A percentile compares a stretch with the other conserved stretches of the same genome.
These are phyloP conservation scores for Stichopus horrens DNA, from an alignment of 53 echinoderm and acorn worm species.

Conservation along the genomic window DNA sequence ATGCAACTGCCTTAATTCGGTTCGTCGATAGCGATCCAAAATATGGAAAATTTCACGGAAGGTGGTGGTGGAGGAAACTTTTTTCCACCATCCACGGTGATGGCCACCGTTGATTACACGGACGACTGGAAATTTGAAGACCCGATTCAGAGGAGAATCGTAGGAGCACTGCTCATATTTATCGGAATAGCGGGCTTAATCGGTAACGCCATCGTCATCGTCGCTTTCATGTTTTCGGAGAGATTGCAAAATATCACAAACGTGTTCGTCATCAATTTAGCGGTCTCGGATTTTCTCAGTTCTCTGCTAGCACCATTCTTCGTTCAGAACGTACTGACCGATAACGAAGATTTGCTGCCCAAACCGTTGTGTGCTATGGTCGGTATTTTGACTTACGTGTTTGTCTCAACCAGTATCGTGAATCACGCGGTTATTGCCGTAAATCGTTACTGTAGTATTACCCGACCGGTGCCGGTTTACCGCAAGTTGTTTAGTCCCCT, in stretches of 20 bases:
- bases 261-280: slow-evolving; percentile 39
- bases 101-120: not conserved
- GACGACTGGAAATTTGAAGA: slow-evolving; percentile 24
- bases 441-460: slow-evolving; percentile 56
- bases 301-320: slow-evolving; percentile 24
- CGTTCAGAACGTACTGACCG: slow-evolving; percentile 31
- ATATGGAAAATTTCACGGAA: too few relatives aligned
- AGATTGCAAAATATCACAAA: slow-evolving; percentile 45
- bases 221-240: slow-evolving; percentile 34
- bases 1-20: too few relatives aligned
- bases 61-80: too few relatives aligned
- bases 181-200: slow-evolving; percentile 1
- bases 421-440: slow-evolving; percentile 58
- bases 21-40: too few relatives aligned
- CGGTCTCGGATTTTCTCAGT: slow-evolving; percentile 34
- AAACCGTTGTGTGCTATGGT: slow-evolving; percentile 20
- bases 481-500: slow-evolving; percentile 42
- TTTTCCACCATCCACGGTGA: not conserved
- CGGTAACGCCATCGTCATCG: slow-evolving; percentile 36
- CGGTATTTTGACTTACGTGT: slow-evolving; percentile 28
- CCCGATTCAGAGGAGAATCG: slow-evolving; percentile 9
- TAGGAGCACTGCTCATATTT: slow-evolving; percentile 14
- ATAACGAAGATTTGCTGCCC: slow-evolving; percentile 20
- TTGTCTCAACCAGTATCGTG: slow-evolving; percentile 36
- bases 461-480: slow-evolving; percentile 32